These are phyloP conservation scores for Amphimedon queenslandica DNA, from an alignment of 37 sponge, comb jelly and placozoan genomes.

Conservation along the genomic window DNA sequence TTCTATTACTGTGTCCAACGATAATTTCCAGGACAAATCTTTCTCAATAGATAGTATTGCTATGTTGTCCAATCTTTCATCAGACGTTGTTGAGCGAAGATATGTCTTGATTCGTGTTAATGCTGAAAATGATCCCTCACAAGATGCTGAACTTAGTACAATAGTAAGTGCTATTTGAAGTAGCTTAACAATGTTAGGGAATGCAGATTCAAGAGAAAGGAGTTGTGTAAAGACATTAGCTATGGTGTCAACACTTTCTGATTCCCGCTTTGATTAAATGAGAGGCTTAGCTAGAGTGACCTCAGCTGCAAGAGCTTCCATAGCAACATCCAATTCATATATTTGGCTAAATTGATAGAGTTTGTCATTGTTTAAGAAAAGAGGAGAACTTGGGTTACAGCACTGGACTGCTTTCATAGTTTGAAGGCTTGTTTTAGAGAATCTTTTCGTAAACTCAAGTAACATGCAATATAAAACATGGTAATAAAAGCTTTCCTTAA, in stretches of 20 bases:
- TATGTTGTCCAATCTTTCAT: not conserved
- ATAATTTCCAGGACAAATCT: too few species aligned
- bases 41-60: too few species aligned
- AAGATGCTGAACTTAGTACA: not conserved
- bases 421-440: constrained; percentile 21
- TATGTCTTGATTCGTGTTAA: not conserved
- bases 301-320: not conserved
- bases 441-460: constrained; percentile 9
- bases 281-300: constrained; percentile 5
- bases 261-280: constrained; percentile 22
- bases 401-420: constrained; percentile 36
- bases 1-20: too few species aligned
- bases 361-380: constrained; percentile 13
- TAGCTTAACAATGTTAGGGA: too few species aligned
- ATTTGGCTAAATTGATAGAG: too few species aligned
- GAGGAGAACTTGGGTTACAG: constrained; percentile 7
- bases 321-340: too few species aligned
- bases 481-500: constrained; percentile 20
- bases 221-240: too few species aligned
- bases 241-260: too few species aligned
- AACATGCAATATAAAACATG: constrained; percentile 19
- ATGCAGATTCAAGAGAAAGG: too few species aligned
- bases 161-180: too few species aligned
- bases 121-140: not conserved
- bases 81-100: not conserved